These are phyloP conservation scores for Vidua chalybeata DNA, from an alignment of 2,113 vertebrate genomes.

Conservation along the genomic window DNA sequence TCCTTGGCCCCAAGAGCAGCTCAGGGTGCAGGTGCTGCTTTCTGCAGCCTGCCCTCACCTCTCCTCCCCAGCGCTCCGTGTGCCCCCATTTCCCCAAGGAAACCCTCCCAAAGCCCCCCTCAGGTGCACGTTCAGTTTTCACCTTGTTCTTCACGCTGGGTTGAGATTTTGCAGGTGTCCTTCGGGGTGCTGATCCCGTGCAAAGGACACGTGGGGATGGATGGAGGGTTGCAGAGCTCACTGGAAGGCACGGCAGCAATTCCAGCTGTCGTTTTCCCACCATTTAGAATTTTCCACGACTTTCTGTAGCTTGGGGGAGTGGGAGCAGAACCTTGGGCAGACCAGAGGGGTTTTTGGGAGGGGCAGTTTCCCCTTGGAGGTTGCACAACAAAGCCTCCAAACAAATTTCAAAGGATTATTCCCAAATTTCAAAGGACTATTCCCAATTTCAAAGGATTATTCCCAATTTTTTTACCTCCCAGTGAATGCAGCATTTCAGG, in stretches of 20 bases:
- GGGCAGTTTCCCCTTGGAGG: not conserved
- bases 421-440: too few relatives aligned
- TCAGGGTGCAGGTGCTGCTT: accelerated
- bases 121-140: accelerated
- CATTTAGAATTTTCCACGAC: accelerated
- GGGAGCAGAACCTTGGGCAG: not conserved
- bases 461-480: too few relatives aligned
- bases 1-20: too few relatives aligned
- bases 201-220: accelerated
- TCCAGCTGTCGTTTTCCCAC: not conserved
- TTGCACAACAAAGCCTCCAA: not conserved
- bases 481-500: too few relatives aligned
- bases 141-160: accelerated
- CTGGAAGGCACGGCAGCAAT: not conserved
- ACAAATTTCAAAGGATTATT: too few relatives aligned
- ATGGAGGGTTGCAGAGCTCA: not conserved
- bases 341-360: not conserved
- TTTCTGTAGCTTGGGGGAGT: not conserved
- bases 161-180: not conserved
- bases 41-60: too few relatives aligned
- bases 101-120: accelerated
- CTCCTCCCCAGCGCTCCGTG: accelerated
- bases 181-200: accelerated
- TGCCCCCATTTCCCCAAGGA: not conserved
- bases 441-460: too few relatives aligned